These are phyloP conservation scores for Psilopsiagon aurifrons DNA, from an alignment of 2,113 vertebrate genomes.

Conservation along the genomic window DNA sequence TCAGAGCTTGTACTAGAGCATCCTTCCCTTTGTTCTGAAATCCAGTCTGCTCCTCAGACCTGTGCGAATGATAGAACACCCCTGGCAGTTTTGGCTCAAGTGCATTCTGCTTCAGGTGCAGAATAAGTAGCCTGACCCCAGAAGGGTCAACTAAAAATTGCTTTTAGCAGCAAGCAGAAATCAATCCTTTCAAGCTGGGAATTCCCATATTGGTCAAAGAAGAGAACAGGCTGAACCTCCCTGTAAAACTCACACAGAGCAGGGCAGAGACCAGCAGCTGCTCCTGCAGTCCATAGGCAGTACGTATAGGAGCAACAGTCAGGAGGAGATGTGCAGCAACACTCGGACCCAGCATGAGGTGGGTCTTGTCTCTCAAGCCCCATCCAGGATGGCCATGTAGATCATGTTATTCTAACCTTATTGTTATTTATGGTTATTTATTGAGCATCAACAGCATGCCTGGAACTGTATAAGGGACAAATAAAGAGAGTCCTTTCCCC, in stretches of 20 bases:
- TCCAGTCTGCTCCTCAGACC: background rate
- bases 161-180: background rate
- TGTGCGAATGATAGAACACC: fast-evolving
- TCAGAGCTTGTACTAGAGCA: fast-evolving
- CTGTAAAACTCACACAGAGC: fast-evolving
- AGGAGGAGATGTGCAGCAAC: background rate
- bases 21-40: background rate
- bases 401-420: background rate
- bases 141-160: background rate
- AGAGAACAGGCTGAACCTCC: background rate
- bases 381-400: background rate
- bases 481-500: background rate
- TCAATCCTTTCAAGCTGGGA: background rate
- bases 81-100: background rate
- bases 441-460: background rate
- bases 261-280: background rate
- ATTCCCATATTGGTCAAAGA: background rate
- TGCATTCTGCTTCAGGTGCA: background rate
- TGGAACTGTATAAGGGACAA: background rate
- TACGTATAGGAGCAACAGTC: background rate
- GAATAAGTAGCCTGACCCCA: background rate
- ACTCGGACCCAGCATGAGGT: background rate
- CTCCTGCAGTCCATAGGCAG: background rate
- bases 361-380: background rate
- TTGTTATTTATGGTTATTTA: background rate